Evolutionary conservation across 35 echinoderm and acorn worm species (phyloP).

Genomic region (Heliocidaris tuberculata): DNA sequence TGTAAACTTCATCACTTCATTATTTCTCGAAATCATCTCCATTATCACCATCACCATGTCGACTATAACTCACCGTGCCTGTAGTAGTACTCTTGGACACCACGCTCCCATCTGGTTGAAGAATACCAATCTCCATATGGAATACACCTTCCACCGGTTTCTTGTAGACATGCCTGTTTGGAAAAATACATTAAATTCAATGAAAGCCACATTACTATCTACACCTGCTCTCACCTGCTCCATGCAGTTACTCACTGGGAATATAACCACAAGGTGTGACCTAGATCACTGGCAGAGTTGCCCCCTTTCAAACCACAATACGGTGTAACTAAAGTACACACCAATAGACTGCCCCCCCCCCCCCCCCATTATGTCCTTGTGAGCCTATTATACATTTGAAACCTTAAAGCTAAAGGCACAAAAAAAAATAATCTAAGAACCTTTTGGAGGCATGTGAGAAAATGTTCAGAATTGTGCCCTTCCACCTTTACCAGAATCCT

Average conservation of each 20-base stretch:
- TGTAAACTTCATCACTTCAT: slow-evolving; percentile 2
- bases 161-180: slow-evolving; percentile 29
- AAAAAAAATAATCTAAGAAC: too few relatives aligned
- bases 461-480: too few relatives aligned
- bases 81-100: neutral
- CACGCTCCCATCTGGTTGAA: neutral
- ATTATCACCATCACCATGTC: slow-evolving; percentile 3
- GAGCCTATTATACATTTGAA: too few relatives aligned
- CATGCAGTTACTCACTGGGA: neutral
- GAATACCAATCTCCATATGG: slow-evolving; percentile 16
- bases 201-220: neutral
- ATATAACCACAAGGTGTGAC: neutral
- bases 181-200: neutral
- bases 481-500: too few relatives aligned
- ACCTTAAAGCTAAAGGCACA: too few relatives aligned
- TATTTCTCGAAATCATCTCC: neutral
- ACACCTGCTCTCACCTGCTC: neutral
- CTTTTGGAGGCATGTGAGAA: too few relatives aligned
- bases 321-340: too few relatives aligned
- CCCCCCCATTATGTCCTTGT: too few relatives aligned
- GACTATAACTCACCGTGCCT: neutral
- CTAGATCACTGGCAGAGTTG: too few relatives aligned
- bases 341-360: too few relatives aligned
- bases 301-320: too few relatives aligned
- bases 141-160: slow-evolving; percentile 2